Conservation (phyloP, 2,888 invertebrate species). For the Tricholauxania praeusta region DNA sequence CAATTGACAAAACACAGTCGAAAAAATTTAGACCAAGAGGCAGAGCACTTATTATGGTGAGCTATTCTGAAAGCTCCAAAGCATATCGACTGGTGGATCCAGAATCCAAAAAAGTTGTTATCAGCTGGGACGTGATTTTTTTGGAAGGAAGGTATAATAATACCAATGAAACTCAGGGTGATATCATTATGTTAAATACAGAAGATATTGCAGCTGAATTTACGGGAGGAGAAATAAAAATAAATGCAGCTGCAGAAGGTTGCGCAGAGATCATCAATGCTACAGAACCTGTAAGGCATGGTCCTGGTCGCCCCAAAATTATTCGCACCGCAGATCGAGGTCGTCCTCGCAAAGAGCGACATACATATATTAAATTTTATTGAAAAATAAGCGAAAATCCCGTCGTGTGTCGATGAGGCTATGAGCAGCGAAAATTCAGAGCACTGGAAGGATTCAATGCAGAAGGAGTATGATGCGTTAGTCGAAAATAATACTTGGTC, state of each 20-base stretch:
- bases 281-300: background rate
- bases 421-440: constrained; percentile 32
- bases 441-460: constrained; percentile 46
- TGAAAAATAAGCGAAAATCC: constrained; percentile 34
- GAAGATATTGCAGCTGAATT: too few relatives aligned
- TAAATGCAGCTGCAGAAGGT: too few relatives aligned
- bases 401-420: constrained; percentile 39
- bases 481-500: constrained; percentile 42
- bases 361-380: constrained; percentile 32
- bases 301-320: constrained; percentile 20
- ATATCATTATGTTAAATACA: too few relatives aligned
- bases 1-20: constrained; percentile 37
- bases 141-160: background rate
- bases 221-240: too few relatives aligned
- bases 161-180: background rate
- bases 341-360: constrained; percentile 31
- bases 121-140: constrained; percentile 34
- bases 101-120: constrained; percentile 17
- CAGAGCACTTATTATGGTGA: constrained; percentile 38
- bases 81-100: constrained; percentile 35
- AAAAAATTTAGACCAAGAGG: constrained; percentile 43
- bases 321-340: constrained; percentile 27
- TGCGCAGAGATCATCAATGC: background rate
- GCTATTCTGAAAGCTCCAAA: constrained; percentile 39
- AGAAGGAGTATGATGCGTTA: constrained; percentile 45